These are phyloP conservation scores for Venusia cambrica DNA, from an alignment of 2,888 invertebrate genomes.

Conservation along the genomic window DNA sequence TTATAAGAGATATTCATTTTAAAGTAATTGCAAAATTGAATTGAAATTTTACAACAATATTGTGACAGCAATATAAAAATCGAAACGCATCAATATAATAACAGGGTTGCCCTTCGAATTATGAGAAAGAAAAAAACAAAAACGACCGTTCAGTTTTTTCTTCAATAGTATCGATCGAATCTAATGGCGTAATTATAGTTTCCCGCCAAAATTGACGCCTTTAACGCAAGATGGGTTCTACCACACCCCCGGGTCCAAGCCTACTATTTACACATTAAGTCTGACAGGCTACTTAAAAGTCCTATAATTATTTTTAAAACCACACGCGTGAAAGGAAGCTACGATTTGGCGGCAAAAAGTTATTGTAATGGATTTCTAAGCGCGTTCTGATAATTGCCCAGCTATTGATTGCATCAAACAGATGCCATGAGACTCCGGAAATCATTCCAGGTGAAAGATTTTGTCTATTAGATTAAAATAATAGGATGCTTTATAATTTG, in stretches of 20 bases:
- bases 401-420: slow-evolving; percentile 59
- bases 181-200: slow-evolving; percentile 76
- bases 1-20: too few relatives aligned
- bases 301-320: slow-evolving; percentile 70
- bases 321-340: slow-evolving; percentile 57
- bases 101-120: slow-evolving; percentile 48
- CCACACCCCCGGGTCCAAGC: slow-evolving; percentile 39
- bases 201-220: slow-evolving; percentile 73
- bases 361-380: slow-evolving; percentile 65
- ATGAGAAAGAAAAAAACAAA: slow-evolving; percentile 45
- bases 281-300: slow-evolving; percentile 74
- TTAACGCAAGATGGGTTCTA: slow-evolving; percentile 38
- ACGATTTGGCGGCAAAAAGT: slow-evolving; percentile 44
- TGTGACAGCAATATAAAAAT: slow-evolving; percentile 60
- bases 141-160: slow-evolving; percentile 49
- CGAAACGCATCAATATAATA: slow-evolving; percentile 61
- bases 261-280: slow-evolving; percentile 78
- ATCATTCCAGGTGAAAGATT: slow-evolving; percentile 28
- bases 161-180: slow-evolving; percentile 63
- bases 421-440: slow-evolving; percentile 44
- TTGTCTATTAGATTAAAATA: slow-evolving; percentile 9
- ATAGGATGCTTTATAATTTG: slow-evolving; percentile 5
- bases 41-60: slow-evolving; percentile 44
- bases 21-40: background rate
- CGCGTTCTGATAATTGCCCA: slow-evolving; percentile 56